A percentile compares a stretch with the other conserved stretches of the same genome.
These are phyloP conservation scores for Microctonus aethiopoides DNA, from an alignment of 2,888 invertebrate species.

Conservation along the genomic window DNA sequence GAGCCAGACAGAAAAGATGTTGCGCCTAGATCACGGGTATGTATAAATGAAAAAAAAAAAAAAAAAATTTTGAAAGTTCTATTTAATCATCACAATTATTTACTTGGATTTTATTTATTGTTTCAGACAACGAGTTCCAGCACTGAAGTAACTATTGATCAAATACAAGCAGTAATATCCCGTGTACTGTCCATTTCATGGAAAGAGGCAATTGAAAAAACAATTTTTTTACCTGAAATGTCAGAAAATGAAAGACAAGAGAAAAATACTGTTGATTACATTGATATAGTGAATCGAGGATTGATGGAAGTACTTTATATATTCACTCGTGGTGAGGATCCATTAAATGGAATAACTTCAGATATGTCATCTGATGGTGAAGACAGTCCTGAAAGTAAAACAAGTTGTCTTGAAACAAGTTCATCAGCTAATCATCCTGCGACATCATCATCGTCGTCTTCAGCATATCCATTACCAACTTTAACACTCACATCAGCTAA, in stretches of 20 bases:
- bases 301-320: slow-evolving; percentile 75
- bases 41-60: slow-evolving; percentile 17
- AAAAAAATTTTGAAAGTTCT: too few relatives aligned
- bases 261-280: slow-evolving; percentile 46
- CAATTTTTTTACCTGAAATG: slow-evolving; percentile 68
- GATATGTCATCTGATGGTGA: slow-evolving; percentile 63
- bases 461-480: slow-evolving; percentile 67
- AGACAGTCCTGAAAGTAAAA: slow-evolving; percentile 65
- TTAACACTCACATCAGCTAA: slow-evolving; percentile 62
- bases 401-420: slow-evolving; percentile 65
- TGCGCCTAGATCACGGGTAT: slow-evolving; percentile 60
- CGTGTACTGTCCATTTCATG: slow-evolving; percentile 80
- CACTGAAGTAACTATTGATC: slow-evolving; percentile 74
- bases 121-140: slow-evolving; percentile 64
- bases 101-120: slow-evolving; percentile 9
- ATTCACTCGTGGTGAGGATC: slow-evolving; percentile 72
- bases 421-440: slow-evolving; percentile 53
- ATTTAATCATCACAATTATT: slow-evolving; percentile 5
- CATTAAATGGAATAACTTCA: slow-evolving; percentile 69
- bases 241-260: slow-evolving; percentile 54
- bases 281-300: slow-evolving; percentile 68
- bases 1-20: slow-evolving; percentile 66
- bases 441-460: slow-evolving; percentile 7
- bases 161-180: slow-evolving; percentile 74
- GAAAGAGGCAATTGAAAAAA: slow-evolving; percentile 67